Evolutionary conservation across 2,113 vertebrate genomes (phyloP).

Genomic region (Microtus richardsoni): DNA sequence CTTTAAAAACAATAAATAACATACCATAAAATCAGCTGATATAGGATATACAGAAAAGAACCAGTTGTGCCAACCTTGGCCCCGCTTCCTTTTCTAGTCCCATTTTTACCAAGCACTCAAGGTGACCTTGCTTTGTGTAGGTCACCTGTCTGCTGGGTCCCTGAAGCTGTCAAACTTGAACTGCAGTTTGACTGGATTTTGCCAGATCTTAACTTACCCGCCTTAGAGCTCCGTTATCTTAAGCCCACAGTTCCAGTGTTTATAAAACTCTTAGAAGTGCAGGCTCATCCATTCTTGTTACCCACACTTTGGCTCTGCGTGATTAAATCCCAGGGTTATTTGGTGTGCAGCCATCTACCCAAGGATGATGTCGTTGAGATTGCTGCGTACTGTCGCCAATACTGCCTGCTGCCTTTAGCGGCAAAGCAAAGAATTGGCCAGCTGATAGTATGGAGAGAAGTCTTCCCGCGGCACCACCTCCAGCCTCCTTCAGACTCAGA

Average conservation of each 20-base stretch:
- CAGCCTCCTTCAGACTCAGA: constrained; percentile 65
- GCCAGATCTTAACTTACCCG: not conserved
- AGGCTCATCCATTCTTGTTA: not conserved
- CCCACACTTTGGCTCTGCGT: constrained; percentile 56
- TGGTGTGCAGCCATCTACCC: constrained; percentile 95
- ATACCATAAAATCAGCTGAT: not conserved
- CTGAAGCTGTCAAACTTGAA: not conserved
- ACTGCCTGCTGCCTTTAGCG: constrained; percentile 92
- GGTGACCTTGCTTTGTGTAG: not conserved
- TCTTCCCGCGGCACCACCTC: constrained; percentile 90
- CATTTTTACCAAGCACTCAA: not conserved
- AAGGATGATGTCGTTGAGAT: constrained; percentile 95
- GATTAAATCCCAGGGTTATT: constrained; percentile 90
- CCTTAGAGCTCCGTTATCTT: constrained; percentile 32
- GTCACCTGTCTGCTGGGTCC: not conserved
- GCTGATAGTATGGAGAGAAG: constrained; percentile 96
- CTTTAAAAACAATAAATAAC: not conserved
- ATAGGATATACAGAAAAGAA: not conserved
- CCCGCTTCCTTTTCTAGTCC: not conserved
- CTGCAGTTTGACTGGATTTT: constrained; percentile 35
- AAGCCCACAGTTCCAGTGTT: not conserved
- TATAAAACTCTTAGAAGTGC: not conserved
- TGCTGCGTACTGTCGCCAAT: constrained; percentile 93
- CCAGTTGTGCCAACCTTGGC: not conserved
- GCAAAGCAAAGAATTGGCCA: constrained; percentile 92